Evolutionary conservation across 2,113 vertebrate genomes (phyloP).

Genomic region (Plotosus lineatus): DNA sequence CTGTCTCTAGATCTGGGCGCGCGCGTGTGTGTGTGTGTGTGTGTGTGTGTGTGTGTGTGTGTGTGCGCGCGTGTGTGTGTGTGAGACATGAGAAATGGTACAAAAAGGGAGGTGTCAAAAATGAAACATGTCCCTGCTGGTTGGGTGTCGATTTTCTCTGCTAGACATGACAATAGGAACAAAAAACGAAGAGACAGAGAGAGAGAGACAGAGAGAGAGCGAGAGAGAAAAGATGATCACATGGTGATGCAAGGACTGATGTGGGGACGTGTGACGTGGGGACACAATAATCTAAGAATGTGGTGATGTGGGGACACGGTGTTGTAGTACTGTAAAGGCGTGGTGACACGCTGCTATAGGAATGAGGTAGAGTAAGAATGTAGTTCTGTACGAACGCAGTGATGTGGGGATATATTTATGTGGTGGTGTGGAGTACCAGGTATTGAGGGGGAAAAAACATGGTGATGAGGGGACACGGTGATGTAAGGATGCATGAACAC

Average conservation of each 20-base stretch:
- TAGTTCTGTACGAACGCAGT: neutral
- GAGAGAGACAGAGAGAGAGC: slow-evolving; percentile 44
- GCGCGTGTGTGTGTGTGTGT: neutral
- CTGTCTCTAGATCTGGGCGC: neutral
- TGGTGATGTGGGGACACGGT: neutral
- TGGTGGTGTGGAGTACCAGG: too few relatives aligned
- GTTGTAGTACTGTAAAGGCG: too few relatives aligned
- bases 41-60: too few relatives aligned
- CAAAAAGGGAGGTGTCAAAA: neutral
- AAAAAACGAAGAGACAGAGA: slow-evolving; percentile 22
- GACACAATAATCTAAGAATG: too few relatives aligned
- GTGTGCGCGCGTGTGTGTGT: neutral
- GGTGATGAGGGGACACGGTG: neutral
- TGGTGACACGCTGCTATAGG: too few relatives aligned
- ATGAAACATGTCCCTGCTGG: slow-evolving; percentile 35
- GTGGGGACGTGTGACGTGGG: slow-evolving; percentile 12
- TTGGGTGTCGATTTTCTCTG: slow-evolving; percentile 3
- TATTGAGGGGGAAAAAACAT: too few relatives aligned
- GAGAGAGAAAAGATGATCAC: too few relatives aligned
- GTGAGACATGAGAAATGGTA: neutral
- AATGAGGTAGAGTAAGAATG: too few relatives aligned
- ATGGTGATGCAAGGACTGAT: neutral
- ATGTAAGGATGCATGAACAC: slow-evolving; percentile 1
- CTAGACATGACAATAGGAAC: neutral
- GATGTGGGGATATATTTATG: neutral